Percentiles rank a stretch among this genome's conserved stretches.
Evolutionary conservation across 2,888 invertebrate species (phyloP).

Genomic region (Rotaria magnacalcarata): DNA sequence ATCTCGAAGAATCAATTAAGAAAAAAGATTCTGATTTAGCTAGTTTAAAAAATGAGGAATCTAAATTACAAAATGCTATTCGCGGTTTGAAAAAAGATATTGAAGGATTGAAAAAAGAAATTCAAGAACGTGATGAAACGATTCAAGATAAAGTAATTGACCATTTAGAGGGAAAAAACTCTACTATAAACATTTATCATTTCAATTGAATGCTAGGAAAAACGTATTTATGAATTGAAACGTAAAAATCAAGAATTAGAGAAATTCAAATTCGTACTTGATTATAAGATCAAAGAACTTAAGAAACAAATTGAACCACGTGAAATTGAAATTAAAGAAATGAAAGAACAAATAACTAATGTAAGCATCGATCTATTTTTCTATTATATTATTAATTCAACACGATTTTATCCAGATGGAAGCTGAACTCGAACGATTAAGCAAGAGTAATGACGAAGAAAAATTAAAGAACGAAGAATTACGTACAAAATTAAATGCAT

Average conservation of each 20-base stretch:
- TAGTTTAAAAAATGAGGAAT: background rate
- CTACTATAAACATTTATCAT: no score
- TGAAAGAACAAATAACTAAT: slow-evolving; percentile 71
- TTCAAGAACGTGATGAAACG: slow-evolving; percentile 74
- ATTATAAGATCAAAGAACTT: slow-evolving; percentile 80
- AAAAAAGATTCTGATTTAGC: slow-evolving; percentile 69
- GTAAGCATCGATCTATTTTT: slow-evolving; percentile 48
- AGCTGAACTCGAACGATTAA: slow-evolving; percentile 72
- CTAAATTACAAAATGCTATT: slow-evolving; percentile 70
- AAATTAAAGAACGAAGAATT: slow-evolving; percentile 73
- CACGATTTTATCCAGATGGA: slow-evolving; percentile 65
- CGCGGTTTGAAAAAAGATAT: slow-evolving; percentile 73
- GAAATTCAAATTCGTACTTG: slow-evolving; percentile 82
- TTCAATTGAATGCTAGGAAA: slow-evolving; percentile 62
- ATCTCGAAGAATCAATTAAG: slow-evolving; percentile 60
- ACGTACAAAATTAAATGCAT: slow-evolving; percentile 71
- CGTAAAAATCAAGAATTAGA: slow-evolving; percentile 77
- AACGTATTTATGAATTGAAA: slow-evolving; percentile 75
- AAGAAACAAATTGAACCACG: slow-evolving; percentile 79
- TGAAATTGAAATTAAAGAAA: slow-evolving; percentile 76
- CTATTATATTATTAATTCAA: no score
- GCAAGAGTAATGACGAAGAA: slow-evolving; percentile 69
- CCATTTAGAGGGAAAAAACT: no score
- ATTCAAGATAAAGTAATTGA: slow-evolving; percentile 69
- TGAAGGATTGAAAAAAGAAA: slow-evolving; percentile 75